Evolutionary conservation across 1,140 invertebrate species (phyloP), one percentile per base, ranked within the genome.

Genomic region (Anastrepha ludens): DNA sequence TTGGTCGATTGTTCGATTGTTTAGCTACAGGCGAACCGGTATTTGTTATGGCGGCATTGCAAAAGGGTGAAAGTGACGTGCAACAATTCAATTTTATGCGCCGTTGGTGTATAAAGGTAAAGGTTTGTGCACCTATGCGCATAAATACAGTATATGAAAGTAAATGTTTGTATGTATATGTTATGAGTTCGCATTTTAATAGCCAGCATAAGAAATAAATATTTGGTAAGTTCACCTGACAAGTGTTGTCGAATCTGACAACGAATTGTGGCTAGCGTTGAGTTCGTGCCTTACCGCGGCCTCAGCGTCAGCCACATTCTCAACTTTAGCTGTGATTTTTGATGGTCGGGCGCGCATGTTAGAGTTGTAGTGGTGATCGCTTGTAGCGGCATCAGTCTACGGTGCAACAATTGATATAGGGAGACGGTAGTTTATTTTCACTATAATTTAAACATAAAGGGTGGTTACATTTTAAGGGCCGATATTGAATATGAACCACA

Each of bases 81-180:
- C 47, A 81, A 81, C 74, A 81, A 81, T 81, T 81, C 47, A 50
- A 81, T 81, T 81, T 81, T 81, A 81, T 81, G 47, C 47, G 74
- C 47, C 74, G 2, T 3, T 55, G 47, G 9, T 39, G 17, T 17
- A 55, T 81, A 55, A 81, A 81, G 47, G 74, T 81, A 20, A n/a
- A 62, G 60, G 17, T 62, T n/a, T 62, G 4, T 62, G 13, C 29
- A 29, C 29, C 29, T 62, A 62, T 62, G 50, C 50, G 9, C 50
- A 55, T 55, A 55, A 9, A 9, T 55, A 55, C 9, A 9, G 9
- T 9, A 55, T 55, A 55, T 55, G 50, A 7, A 55, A 7, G 50
- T 55, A 29, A 29, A 55, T 55, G 50, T 55, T 7, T 55, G 50
- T 55, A 1, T 55, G 50, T 55, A 55, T 55, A 9, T 55, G 9